Evolutionary conservation across 1,140 invertebrate species (phyloP), one percentile per base, ranked within the genome.

Genomic region (Drosophila paulistorum): DNA sequence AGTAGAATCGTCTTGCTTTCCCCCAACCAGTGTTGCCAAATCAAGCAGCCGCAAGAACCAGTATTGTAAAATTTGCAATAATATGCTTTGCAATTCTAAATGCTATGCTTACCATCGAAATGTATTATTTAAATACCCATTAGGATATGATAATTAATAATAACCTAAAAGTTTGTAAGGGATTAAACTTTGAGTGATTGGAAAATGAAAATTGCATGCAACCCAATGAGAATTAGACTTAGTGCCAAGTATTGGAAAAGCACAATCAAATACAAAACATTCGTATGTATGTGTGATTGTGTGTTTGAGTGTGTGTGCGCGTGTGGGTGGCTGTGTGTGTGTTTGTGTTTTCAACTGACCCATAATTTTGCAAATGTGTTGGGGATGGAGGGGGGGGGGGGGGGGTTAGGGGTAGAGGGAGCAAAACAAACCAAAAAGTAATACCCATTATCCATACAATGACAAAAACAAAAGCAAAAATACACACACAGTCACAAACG

Each of bases 401-500:
- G 0, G 2, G 3, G 37, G 37, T 11, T 11, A 23, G 35, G 14
- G 11, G 37, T 30, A 30, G 26, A 6, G 26, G 5, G 26, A 6
- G 26, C 5, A 6, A 30, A 30, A 6, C 26, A 76, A 33, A 23
- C 26, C 20, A 64, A 64, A 10, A 55, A 26, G 23, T 58, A 57
- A 42, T 33, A 54, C 39, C 48, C 68, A 57, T 76, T 70, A 76
- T 37, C 37, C 60, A 62, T 7, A 30, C 17, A 55, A 58, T 77
- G 66, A 67, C 74, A 82, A 71, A 67, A 81, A 81, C 69, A 73
- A 66, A 57, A 57, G 7, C 35, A 69, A 55, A 57, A 20, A 68
- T 41, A 68, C 64, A 66, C 64, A 66, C 48, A 66, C 39, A 68
- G 61, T 7, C 30, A 30, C 30, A 69, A 20, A 62, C 14, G 13